Conservation (phyloP, 2,797 vertebrate species). For the Lateolabrax maculatus region DNA sequence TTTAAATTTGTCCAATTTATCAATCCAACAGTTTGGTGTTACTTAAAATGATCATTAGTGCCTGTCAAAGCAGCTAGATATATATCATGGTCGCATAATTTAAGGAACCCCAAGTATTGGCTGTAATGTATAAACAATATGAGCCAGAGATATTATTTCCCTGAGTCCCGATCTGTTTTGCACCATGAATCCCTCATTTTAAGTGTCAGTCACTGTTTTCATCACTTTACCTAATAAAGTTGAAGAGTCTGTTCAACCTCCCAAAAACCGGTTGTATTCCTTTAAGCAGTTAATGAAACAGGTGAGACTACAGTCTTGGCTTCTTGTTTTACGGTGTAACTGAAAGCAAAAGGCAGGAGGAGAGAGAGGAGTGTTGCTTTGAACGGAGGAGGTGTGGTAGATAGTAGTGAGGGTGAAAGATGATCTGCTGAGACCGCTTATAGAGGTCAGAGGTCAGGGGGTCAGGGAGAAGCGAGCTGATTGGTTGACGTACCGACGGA, state of each 20-base stretch:
- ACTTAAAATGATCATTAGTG: too few relatives aligned
- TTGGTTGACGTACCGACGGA: constrained; percentile 94
- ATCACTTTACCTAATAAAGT: constrained; percentile 21
- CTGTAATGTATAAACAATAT: neutral
- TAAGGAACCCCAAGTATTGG: neutral
- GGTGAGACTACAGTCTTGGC: constrained; percentile 32
- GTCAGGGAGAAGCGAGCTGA: constrained; percentile 62
- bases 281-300: constrained; percentile 39
- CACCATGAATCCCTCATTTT: neutral
- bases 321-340: constrained; percentile 33
- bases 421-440: constrained; percentile 53
- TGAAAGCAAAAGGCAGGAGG: constrained; percentile 39
- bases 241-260: neutral
- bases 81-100: neutral
- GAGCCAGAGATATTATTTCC: neutral
- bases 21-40: too few relatives aligned
- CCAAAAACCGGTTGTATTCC: constrained; percentile 41
- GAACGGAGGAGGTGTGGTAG: constrained; percentile 43
- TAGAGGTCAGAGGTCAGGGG: constrained; percentile 65
- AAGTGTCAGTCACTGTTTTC: too few relatives aligned
- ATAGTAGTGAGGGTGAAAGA: constrained; percentile 54
- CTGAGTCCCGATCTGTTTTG: too few relatives aligned
- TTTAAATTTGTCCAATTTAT: neutral
- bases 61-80: too few relatives aligned
- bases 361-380: constrained; percentile 52